These are phyloP conservation scores for Cydia fagiglandana DNA, from an alignment of 1,140 invertebrate species.

Conservation along the genomic window DNA sequence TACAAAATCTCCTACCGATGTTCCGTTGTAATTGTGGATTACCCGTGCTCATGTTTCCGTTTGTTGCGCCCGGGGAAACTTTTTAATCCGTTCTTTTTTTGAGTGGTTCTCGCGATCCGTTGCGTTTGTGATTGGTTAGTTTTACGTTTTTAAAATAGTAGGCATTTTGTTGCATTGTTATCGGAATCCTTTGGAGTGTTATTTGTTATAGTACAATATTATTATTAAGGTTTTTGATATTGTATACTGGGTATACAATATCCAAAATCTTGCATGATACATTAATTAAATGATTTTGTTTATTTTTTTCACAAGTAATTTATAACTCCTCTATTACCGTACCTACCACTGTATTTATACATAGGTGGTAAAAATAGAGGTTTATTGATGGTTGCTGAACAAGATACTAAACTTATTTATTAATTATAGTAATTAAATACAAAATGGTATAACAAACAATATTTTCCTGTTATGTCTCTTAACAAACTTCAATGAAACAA, in stretches of 20 bases:
- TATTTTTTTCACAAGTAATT: no score
- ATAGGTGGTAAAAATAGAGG: no score
- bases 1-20: constrained; percentile 62
- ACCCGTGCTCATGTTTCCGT: constrained; percentile 54
- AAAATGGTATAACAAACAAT: background rate
- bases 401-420: no score
- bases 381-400: no score
- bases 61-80: constrained; percentile 47
- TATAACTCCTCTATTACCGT: no score
- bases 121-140: constrained; percentile 36
- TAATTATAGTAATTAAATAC: background rate
- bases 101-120: constrained; percentile 16
- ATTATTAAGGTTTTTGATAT: background rate
- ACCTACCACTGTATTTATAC: no score
- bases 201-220: background rate
- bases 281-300: no score
- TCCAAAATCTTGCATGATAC: no score
- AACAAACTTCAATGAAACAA: constrained; percentile 4
- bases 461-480: background rate
- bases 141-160: constrained; percentile 32
- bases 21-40: constrained; percentile 68
- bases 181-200: background rate
- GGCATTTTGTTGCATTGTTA: background rate
- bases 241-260: no score
- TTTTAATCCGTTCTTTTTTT: constrained; percentile 48